Base-by-base conservation (phyloP, 2,113 vertebrate species). In the Picathartes gymnocephalus region DNA sequence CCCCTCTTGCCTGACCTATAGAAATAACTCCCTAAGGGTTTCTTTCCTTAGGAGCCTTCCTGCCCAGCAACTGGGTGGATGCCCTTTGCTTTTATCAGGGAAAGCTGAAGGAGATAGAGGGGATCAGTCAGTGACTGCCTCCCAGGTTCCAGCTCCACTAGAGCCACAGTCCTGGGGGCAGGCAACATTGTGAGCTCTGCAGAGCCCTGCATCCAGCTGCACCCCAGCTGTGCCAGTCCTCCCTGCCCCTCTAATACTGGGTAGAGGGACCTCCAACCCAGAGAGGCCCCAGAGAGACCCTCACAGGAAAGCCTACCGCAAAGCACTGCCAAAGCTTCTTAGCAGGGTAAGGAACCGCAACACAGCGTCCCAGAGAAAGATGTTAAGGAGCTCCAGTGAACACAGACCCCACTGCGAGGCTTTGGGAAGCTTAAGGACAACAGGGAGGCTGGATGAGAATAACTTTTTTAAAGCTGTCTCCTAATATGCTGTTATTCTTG, bases 401-500 rank as follows among this genome's bases (percentile, higher is more conserved):
- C 2, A 1, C 17, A 88, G 50, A 15, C 15, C 8, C 1, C 9
- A 15, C 2, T 1, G 1, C 0, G 3, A 60, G 83, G 77, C 30
- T 62, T 92, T 78, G 24, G 39, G 45, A 84, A 60, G 42, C 33
- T 78, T 84, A 70, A 42, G 21, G 13, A 37, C 10, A 40, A 50
- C 0, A 13, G 21, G 12, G 16, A 74, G 6, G 33, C 28, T 47
- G 33, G 35, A 31, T 50, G 31, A 92, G 33, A 93, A 53, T 2
- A 64, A 61, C 31, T 15, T 56, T 44, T 48, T 47, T n/a, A 28
- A 12, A 48, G 35, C 21, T 35, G 25, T 57, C 33, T 50, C 69
- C 68, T 56, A 81, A 81, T 74, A 71, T 8, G 35, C 10, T 78
- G 42, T 13, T 76, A 45, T 13, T 81, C 23, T 72, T 72, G 1